Percentiles rank a stretch among this genome's conserved stretches.
Evolutionary conservation across 2,888 invertebrate genomes (phyloP).

Genomic region (Drosophila buzzatii): DNA sequence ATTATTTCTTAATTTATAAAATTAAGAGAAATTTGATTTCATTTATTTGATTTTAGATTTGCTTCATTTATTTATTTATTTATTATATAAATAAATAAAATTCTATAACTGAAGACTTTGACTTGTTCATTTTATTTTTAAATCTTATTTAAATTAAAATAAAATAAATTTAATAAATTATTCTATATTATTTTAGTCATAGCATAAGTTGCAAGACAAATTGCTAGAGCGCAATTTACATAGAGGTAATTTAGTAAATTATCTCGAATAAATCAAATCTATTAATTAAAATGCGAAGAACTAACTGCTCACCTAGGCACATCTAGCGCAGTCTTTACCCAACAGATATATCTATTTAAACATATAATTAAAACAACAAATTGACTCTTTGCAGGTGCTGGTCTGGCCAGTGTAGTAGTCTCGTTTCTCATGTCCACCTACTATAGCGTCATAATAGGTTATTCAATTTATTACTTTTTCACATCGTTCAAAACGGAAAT

Average conservation of each 20-base stretch:
- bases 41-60: too few relatives aligned
- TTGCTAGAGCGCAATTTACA: too few relatives aligned
- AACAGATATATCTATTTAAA: not conserved
- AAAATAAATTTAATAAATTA: not conserved
- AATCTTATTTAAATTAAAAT: not conserved
- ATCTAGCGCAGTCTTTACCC: not conserved
- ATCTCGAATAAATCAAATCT: not conserved
- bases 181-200: not conserved
- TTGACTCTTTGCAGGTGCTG: conserved; percentile 90
- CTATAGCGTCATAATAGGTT: conserved; percentile 97
- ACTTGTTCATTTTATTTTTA: too few relatives aligned
- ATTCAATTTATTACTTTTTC: conserved; percentile 97
- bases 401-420: conserved; percentile 96
- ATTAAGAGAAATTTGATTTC: too few relatives aligned
- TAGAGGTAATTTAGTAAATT: not conserved
- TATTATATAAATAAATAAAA: too few relatives aligned
- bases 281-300: not conserved
- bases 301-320: too few relatives aligned
- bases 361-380: not conserved
- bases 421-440: conserved; percentile 98
- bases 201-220: not conserved
- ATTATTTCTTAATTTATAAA: too few relatives aligned
- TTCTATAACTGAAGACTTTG: too few relatives aligned
- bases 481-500: conserved; percentile 94
- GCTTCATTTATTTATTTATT: too few relatives aligned